These are phyloP conservation scores for Tapirus indicus DNA, from an alignment of 2,797 vertebrate genomes.

Conservation along the genomic window DNA sequence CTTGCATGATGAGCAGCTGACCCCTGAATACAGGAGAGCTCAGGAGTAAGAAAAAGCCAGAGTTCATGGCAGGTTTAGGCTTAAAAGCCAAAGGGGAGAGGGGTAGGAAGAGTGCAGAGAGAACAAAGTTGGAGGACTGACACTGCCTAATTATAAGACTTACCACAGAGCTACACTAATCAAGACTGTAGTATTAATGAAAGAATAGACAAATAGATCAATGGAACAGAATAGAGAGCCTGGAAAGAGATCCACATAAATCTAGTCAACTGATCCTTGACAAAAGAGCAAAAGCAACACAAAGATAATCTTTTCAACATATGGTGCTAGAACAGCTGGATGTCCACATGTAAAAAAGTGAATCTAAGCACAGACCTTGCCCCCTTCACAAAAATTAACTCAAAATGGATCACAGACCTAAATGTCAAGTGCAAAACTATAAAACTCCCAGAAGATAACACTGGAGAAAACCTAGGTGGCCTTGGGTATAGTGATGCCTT, in stretches of 20 bases:
- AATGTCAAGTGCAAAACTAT: neutral
- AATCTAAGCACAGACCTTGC: neutral
- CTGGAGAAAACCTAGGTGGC: neutral
- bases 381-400: neutral
- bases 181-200: neutral
- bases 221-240: neutral
- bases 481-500: neutral
- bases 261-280: neutral
- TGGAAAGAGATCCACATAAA: neutral
- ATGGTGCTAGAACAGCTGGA: neutral
- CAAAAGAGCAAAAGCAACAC: neutral
- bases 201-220: neutral
- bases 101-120: neutral
- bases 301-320: slow-evolving; percentile 1
- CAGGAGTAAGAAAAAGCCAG: neutral
- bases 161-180: neutral
- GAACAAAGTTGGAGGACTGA: neutral
- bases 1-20: neutral
- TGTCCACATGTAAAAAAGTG: neutral
- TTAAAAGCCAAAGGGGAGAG: neutral
- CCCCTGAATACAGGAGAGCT: neutral
- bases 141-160: neutral
- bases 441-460: neutral
- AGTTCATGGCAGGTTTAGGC: neutral
- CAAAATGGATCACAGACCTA: neutral